Conservation (phyloP, 2,113 vertebrate genomes). For the Eulemur macaco region DNA sequence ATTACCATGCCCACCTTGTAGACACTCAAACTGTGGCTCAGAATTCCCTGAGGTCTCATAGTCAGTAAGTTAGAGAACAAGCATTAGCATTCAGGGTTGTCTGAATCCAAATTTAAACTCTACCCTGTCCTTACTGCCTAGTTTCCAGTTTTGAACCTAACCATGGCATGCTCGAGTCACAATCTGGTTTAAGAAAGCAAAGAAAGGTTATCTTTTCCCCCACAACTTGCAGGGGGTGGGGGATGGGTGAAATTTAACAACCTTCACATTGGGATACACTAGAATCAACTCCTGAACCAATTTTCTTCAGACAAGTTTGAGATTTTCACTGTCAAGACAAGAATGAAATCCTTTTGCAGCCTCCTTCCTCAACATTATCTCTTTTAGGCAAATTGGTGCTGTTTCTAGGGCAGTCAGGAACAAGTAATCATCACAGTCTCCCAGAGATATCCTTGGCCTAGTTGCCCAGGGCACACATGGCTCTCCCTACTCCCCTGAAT, state of each 20-base stretch:
- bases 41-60: neutral
- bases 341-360: neutral
- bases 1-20: neutral
- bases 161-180: neutral
- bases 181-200: neutral
- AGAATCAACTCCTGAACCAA: neutral
- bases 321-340: neutral
- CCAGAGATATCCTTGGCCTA: neutral
- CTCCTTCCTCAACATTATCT: neutral
- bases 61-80: neutral
- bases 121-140: neutral
- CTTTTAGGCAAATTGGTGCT: neutral
- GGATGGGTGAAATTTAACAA: neutral
- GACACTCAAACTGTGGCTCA: neutral
- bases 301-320: neutral
- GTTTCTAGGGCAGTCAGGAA: neutral
- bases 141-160: neutral
- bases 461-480: neutral
- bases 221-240: neutral
- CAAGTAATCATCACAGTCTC: neutral
- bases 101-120: conserved; percentile 4
- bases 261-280: neutral
- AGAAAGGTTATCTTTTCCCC: neutral
- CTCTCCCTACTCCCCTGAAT: neutral
- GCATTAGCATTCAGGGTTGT: neutral